These are phyloP conservation scores for Cylloceria caligata DNA, from an alignment of 2,888 invertebrate genomes.

Conservation along the genomic window DNA sequence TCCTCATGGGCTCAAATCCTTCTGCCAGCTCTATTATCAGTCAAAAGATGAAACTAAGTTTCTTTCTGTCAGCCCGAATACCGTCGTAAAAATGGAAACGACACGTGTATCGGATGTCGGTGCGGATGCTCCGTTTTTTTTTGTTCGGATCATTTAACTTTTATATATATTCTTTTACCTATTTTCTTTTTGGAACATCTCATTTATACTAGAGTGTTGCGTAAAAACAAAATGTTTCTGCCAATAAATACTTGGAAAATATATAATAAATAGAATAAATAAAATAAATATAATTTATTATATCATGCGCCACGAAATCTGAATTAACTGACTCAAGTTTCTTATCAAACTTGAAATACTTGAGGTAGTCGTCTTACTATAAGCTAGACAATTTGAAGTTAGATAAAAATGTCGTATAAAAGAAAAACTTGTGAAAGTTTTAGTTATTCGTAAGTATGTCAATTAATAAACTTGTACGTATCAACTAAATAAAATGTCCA, in stretches of 20 bases:
- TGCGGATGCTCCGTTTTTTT: not conserved
- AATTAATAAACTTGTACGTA: too few relatives aligned
- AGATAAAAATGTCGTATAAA: too few relatives aligned
- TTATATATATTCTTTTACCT: slow-evolving; percentile 2
- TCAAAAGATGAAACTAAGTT: slow-evolving; percentile 55
- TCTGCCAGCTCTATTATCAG: slow-evolving; percentile 63
- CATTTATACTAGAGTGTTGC: not conserved
- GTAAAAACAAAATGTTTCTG: not conserved
- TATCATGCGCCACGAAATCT: not conserved
- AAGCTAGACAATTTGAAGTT: too few relatives aligned
- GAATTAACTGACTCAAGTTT: too few relatives aligned
- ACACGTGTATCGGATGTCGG: slow-evolving; percentile 32
- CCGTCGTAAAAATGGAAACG: slow-evolving; percentile 60
- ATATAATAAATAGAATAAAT: not conserved
- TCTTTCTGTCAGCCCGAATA: slow-evolving; percentile 49
- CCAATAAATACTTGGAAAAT: not conserved
- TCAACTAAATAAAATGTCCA: too few relatives aligned
- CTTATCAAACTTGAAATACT: too few relatives aligned
- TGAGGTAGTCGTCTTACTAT: too few relatives aligned
- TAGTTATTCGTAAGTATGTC: too few relatives aligned
- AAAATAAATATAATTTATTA: not conserved
- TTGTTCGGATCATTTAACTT: not conserved
- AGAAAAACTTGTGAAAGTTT: too few relatives aligned
- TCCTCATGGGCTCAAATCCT: slow-evolving; percentile 59
- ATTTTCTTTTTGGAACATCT: not conserved